phyloP scores from a whole-genome alignment of 1,140 invertebrate species.

The Polyergus mexicanus region DNA sequence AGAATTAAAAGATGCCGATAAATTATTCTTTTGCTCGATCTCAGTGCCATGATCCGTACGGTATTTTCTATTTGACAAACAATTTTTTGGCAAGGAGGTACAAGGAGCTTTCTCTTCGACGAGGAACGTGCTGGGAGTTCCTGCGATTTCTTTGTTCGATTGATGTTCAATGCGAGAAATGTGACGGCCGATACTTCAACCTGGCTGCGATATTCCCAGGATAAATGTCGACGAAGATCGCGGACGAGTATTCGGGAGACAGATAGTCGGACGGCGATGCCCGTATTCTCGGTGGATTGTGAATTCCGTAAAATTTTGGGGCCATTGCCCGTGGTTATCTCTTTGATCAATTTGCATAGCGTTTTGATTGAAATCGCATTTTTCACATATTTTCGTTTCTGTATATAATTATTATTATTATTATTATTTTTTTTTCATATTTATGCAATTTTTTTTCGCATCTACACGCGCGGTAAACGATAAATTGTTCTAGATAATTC shows the following conservation, averaged over 20 bases:
- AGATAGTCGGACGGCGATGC: slow-evolving; percentile 67
- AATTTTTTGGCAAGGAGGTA: slow-evolving; percentile 42
- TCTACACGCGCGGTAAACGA: not conserved
- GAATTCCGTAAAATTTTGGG: slow-evolving; percentile 63
- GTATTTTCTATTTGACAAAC: slow-evolving; percentile 53
- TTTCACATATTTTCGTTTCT: not conserved
- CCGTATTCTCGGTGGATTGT: slow-evolving; percentile 63
- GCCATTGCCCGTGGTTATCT: slow-evolving; percentile 26
- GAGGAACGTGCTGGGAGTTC: slow-evolving; percentile 62
- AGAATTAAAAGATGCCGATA: slow-evolving; percentile 34
- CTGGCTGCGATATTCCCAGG: slow-evolving; percentile 77
- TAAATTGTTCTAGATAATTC: not conserved
- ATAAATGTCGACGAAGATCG: slow-evolving; percentile 81
- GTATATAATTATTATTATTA: not conserved
- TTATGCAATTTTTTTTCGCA: not conserved
- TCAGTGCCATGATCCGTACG: slow-evolving; percentile 13
- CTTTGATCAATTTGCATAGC: slow-evolving; percentile 43
- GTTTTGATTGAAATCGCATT: not conserved
- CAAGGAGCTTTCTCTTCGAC: slow-evolving; percentile 32
- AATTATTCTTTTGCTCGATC: slow-evolving; percentile 28
- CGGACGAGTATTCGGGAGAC: slow-evolving; percentile 74
- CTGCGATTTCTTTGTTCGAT: slow-evolving; percentile 75
- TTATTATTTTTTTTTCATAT: not conserved
- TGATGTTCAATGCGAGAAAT: slow-evolving; percentile 79
- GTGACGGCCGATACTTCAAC: slow-evolving; percentile 79